phyloP scores from a whole-genome alignment of 2,113 vertebrate species.

The Gavialis gangeticus region DNA sequence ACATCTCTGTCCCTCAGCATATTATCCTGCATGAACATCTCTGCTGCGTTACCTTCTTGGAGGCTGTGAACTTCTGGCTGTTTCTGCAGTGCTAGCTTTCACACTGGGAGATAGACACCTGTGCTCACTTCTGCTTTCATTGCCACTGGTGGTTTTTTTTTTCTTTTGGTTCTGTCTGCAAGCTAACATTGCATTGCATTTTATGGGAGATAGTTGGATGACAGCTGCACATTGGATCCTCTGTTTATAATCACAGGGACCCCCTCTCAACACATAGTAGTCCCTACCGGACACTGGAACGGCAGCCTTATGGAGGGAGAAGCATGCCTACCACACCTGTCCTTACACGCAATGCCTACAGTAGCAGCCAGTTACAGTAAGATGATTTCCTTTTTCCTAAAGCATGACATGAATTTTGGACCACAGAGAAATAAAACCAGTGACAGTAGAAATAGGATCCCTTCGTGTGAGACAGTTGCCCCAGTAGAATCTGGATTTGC shows the following conservation, averaged over 20 bases:
- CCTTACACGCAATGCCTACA: constrained; percentile 93
- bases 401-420: fast-evolving
- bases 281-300: constrained; percentile 84
- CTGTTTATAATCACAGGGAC: constrained; percentile 76
- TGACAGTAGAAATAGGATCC: background rate
- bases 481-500: background rate
- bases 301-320: constrained; percentile 85
- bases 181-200: fast-evolving
- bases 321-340: constrained; percentile 96
- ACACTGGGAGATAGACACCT: fast-evolving
- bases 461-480: fast-evolving
- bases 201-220: constrained; percentile 62
- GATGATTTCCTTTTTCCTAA: background rate
- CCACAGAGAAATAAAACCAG: fast-evolving
- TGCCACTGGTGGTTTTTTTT: fast-evolving
- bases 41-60: background rate
- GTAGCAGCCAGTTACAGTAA: constrained; percentile 95
- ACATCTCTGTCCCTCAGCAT: fast-evolving
- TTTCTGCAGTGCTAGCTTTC: background rate
- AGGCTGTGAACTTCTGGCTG: background rate
- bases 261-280: constrained; percentile 88
- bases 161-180: background rate
- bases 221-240: constrained; percentile 55
- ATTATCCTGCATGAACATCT: background rate
- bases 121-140: background rate